Evolutionary conservation across 2,888 invertebrate species (phyloP), one percentile per base, ranked within the genome.

Genomic region (Cephus runcator): DNA sequence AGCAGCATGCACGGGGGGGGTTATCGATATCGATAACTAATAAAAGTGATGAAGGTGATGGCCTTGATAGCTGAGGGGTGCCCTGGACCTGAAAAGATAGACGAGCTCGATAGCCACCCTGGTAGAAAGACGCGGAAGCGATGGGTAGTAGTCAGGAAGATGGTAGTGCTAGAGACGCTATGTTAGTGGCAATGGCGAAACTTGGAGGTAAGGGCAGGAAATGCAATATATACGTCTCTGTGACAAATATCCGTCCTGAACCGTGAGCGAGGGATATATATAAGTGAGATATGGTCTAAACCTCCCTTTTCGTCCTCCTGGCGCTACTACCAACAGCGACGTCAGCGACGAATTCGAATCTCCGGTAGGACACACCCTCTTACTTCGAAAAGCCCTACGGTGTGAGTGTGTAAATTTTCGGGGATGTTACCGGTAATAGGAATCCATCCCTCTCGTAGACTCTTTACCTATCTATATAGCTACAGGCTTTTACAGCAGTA

Each of bases 171-270:
- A 2, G 56, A 56, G 56, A 56, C 9, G 56, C 56, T 56, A 23
- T 23, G 56, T 56, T 56, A 56, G 56, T 56, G 56, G 56, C 56
- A 56, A 56, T 56, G 56, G 56, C 23, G 56, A 56, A 56, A 56
- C 23, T 56, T 56, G 56, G 23, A 9, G 56, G 23, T 56, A 56
- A 56, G 56, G 56, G 56, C 56, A 56, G 56, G 23, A 23, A 56
- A 56, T 56, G 56, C 56, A 56, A 56, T 56, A 56, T 56, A 56
- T 56, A 56, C 33, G 69, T 75, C 79, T 34, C 75, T 12, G 79
- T 79, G 79, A 79, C 77, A 79, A 77, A 77, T 79, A 77, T 56
- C 71, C 71, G 78, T 73, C 77, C 73, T 69, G 30, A 79, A 36
- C 77, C 74, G 75, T 69, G 71, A 79, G 33, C 11, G 34, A 69